Base-by-base conservation (phyloP, 2,888 invertebrate species). In the Nomada fucata region DNA sequence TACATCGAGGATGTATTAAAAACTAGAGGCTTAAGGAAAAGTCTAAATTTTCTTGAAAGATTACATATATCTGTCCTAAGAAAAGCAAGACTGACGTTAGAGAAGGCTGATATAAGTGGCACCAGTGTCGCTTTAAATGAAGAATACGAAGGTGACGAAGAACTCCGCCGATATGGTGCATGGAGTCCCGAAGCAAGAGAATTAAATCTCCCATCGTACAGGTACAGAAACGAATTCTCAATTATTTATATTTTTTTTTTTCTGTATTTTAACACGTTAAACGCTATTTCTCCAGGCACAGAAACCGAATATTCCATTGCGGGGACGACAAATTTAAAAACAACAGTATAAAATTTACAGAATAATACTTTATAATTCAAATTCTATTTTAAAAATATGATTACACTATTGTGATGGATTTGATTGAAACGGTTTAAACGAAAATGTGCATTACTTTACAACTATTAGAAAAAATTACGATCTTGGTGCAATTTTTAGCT, bases 1-100 rank as follows among this genome's bases (percentile, higher is more conserved):
- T 98, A 97, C 91, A 98, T 98, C 87, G 97, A 97, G 92, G 97
- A 97, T 91, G 96, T 97, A 77, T 94, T 98, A 75, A 98, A 98
- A 94, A 97, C 97, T 10, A 96, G 97, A 87, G 98, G 98, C 18
- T 94, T 98, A 81, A 95, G 96, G 26, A 97, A 97, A 91, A 96
- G 98, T 89, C 94, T 98, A 92, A 95, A 95, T 87, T 97, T 98
- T 93, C 95, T 98, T 68, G 96, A 97, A 91, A 96, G 96, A 89
- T 94, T 97, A 87, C 96, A 97, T 83, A 95, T 95, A 76, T 94
- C 96, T 81, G 95, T 97, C 11, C 94, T 97, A 72, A 94, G 95
- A 87, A 97, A 97, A 91, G 96, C 96, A 0, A 95, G 96, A 90
- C 94, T 96, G 82, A 96, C 97, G 0, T 94, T 97, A 67, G 96